Percentiles rank a stretch among this genome's conserved stretches.
Conservation (phyloP, 2,113 vertebrate genomes). For the Lonchura striata region DNA sequence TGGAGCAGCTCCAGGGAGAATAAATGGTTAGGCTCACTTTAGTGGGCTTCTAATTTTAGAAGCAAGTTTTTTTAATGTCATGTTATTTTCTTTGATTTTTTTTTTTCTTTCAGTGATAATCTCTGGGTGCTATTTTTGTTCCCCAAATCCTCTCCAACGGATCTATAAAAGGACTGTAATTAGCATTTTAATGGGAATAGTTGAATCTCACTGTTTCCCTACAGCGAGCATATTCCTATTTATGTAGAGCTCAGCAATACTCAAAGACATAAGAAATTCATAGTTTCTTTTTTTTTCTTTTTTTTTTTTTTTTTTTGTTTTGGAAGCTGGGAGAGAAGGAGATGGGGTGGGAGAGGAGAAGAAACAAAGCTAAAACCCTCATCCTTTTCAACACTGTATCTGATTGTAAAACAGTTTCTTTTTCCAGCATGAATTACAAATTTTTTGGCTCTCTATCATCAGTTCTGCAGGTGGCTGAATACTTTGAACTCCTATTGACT, state of each 20-base stretch:
- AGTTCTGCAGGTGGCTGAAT: constrained; percentile 56
- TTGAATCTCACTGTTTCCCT: constrained; percentile 32
- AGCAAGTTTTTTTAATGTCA: not conserved
- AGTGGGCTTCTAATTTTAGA: constrained; percentile 37
- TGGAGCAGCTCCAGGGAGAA: constrained; percentile 51
- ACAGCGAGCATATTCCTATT: constrained; percentile 9
- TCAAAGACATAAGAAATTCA: constrained; percentile 37
- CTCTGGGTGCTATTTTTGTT: constrained; percentile 39
- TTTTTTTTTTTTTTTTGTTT: not conserved
- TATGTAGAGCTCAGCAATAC: constrained; percentile 41
- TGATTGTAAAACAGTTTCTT: not conserved
- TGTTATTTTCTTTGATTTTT: constrained; percentile 28
- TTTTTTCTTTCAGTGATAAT: constrained; percentile 9
- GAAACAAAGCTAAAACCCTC: not conserved
- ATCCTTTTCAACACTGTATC: not conserved
- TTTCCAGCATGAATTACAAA: not conserved
- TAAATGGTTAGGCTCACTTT: constrained; percentile 38
- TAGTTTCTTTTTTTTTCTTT: rapidly evolving
- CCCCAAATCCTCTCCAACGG: constrained; percentile 11
- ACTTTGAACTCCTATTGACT: constrained; percentile 46
- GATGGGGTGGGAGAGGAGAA: not conserved
- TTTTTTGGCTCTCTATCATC: constrained; percentile 27
- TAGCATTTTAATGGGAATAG: constrained; percentile 59
- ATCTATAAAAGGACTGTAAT: constrained; percentile 46
- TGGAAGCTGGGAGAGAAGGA: not conserved